Evolutionary conservation across 2,888 invertebrate species (phyloP).

Genomic region (Callyntrura sp.): DNA sequence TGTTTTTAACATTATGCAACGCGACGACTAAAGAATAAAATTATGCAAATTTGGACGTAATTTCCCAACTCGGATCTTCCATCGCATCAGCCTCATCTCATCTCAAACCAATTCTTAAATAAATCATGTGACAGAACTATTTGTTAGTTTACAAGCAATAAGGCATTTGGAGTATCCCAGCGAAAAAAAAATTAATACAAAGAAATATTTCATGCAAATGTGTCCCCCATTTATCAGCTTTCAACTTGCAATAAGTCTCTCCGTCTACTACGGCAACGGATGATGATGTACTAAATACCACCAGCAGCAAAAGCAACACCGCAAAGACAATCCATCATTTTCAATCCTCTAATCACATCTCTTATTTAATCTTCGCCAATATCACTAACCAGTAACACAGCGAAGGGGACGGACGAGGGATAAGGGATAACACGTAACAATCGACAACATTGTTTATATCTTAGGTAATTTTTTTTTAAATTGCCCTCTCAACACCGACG

Average conservation of each 20-base stretch:
- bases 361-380: background rate
- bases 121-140: conserved; percentile 11
- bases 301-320: background rate
- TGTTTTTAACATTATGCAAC: background rate
- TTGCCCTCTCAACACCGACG: background rate
- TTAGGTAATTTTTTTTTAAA: background rate
- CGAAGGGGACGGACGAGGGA: no score
- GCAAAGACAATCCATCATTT: conserved; percentile 21
- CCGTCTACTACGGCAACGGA: background rate
- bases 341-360: conserved; percentile 10
- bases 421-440: background rate
- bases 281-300: background rate
- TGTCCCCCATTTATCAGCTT: conserved; percentile 6
- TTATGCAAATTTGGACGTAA: background rate
- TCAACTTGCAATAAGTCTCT: background rate
- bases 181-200: background rate
- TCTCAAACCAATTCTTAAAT: conserved; percentile 35
- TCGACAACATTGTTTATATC: conserved; percentile 6
- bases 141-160: background rate
- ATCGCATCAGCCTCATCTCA: background rate
- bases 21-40: background rate
- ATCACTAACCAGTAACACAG: background rate
- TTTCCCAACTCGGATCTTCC: conserved; percentile 6
- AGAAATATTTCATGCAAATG: conserved; percentile 13
- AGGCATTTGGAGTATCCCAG: background rate